Conservation (phyloP, 1,140 invertebrate species). For the Halictus rubicundus region DNA sequence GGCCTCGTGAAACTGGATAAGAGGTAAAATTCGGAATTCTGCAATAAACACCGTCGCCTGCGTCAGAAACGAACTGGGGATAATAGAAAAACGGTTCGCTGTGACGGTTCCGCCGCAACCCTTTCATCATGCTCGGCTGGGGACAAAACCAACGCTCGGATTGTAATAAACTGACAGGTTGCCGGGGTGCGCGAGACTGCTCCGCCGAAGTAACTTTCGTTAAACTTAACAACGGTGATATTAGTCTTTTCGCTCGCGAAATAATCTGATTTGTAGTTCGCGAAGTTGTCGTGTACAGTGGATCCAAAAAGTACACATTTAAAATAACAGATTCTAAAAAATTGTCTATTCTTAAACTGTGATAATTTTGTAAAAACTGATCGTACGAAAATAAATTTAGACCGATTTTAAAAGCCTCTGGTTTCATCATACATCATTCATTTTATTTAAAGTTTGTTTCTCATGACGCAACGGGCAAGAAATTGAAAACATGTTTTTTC, state of each 20-base stretch:
- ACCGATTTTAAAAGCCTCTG: too few relatives aligned
- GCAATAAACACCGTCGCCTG: neutral
- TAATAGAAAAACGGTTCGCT: neutral
- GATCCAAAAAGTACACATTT: too few relatives aligned
- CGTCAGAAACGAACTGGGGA: neutral
- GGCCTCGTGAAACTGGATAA: neutral
- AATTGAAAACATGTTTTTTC: too few relatives aligned
- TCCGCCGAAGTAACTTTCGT: neutral
- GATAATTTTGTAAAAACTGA: too few relatives aligned
- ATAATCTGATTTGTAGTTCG: neutral
- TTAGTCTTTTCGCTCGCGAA: neutral
- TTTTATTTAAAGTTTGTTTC: too few relatives aligned
- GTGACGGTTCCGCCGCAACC: neutral
- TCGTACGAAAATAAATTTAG: too few relatives aligned
- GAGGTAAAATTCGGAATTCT: slow-evolving; percentile 22
- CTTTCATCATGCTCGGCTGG: neutral
- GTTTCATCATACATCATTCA: too few relatives aligned
- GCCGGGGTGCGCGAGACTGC: neutral
- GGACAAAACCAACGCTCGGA: neutral
- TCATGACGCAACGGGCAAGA: too few relatives aligned
- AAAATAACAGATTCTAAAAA: too few relatives aligned
- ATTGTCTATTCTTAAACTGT: too few relatives aligned
- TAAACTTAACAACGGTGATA: too few relatives aligned
- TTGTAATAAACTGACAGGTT: neutral
- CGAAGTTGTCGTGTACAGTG: too few relatives aligned